Evolutionary conservation across 2,888 invertebrate genomes (phyloP), one percentile per base, ranked within the genome.

Genomic region (Polyommatus iphigenia): DNA sequence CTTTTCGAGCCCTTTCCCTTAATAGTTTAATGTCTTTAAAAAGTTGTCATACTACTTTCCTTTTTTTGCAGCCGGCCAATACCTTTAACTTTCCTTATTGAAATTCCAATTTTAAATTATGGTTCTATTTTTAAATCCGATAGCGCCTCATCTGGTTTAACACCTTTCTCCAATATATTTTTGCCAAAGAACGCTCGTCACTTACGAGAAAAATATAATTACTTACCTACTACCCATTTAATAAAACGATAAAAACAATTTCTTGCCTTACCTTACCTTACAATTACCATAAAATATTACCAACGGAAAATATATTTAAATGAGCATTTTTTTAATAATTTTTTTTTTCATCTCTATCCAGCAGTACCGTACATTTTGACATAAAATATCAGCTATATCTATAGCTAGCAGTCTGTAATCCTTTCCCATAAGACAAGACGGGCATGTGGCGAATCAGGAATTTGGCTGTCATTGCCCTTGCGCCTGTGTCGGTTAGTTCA

Each of bases 381-480:
- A 24, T 6, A 67, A 67, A 67, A 29, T 29, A 13, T 29, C 29
- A 24, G 24, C 29, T 67, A 13, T 4, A 59, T n/a, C 7, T 2
- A 10, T 8, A 7, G 1, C 62, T n/a, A 7, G 3, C 62, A 62
- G 3, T 24, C 10, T 2, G 8, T 20, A 62, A 62, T 62, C 29
- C 13, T n/a, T 29, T 29, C 29, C 67, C 29, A 67, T 29, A 67
- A 29, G 67, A 29, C 62, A 29, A 10, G 67, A 29, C 50, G 15
- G 50, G 5, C 67, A 29, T 24, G 67, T 29, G 67, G 67, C 67
- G 67, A 67, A 15, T 15, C 29, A 13, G 15, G 67, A 67, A 29
- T 67, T 67, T 24, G 67, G 29, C n/a, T 20, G 72, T 72, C 72
- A 72, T 46, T 72, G 72, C 41, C 72, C 72, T 72, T 72, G 20